Evolutionary conservation across 2,888 invertebrate genomes (phyloP), one percentile per base, ranked within the genome.

Genomic region (Eubasilissa splendida): DNA sequence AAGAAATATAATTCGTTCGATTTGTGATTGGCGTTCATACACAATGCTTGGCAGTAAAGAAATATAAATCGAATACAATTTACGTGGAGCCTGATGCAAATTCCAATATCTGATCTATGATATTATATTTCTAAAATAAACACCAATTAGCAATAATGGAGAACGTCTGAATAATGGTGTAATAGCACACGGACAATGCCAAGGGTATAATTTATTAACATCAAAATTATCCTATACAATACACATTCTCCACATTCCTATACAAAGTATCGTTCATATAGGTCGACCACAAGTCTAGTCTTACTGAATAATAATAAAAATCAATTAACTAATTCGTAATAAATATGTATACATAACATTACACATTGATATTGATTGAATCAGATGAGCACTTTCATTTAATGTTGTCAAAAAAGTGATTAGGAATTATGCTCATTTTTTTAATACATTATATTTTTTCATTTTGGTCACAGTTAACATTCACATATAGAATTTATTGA

Each of bases 171-270:
- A 73, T 73, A 73, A 33, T 56, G 71, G 22, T 33, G 71, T 73
- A 73, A 73, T 73, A 56, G 56, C 54, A 12, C 11, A 22, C 22
- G n/a, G 22, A 31, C 58, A 14, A n/a, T 8, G 22, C 71, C 58
- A 56, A 73, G 71, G 71, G 71, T 73, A 73, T 73, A 73, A 73
- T 73, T 56, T 73, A 56, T 56, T 73, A 54, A 58, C 71, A 73
- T 73, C 54, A 73, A 73, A 73, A 73, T 73, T 73, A 73, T 58
- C 22, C 56, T 73, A 73, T 42, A 54, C 71, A 56, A 73, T 73
- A 56, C 71, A n/a, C 71, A 73, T 73, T 73, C 71, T 42, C 31
- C 56, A 42, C 71, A 73, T 73, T 73, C 56, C 14, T 5, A 42
- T 42, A 42, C 42, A 42, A 42, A 42, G 42, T 42, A 42, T 42